Evolutionary conservation across 2,113 vertebrate genomes (phyloP).

Genomic region (Psilopogon haemacephalus): DNA sequence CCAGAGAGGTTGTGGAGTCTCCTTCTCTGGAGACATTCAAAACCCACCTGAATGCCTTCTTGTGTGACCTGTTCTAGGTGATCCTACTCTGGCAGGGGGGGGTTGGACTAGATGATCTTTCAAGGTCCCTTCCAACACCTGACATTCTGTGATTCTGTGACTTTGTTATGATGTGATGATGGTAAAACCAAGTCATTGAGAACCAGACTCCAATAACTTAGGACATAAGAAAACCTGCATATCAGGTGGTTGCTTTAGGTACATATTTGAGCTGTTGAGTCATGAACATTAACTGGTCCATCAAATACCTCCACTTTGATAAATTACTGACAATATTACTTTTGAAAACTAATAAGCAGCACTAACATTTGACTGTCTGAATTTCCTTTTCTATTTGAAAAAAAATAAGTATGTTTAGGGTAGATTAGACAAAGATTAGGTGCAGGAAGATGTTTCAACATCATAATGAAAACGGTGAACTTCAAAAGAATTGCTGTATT

Average conservation of each 20-base stretch:
- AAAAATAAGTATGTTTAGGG: conserved; percentile 8
- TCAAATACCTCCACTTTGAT: conserved; percentile 38
- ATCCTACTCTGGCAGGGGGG: too few relatives aligned
- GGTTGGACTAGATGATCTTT: too few relatives aligned
- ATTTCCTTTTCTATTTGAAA: conserved; percentile 44
- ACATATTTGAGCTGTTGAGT: conserved; percentile 33
- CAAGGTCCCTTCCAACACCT: too few relatives aligned
- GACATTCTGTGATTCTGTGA: too few relatives aligned
- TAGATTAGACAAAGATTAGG: conserved; percentile 36
- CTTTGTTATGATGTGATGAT: background rate
- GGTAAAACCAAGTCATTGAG: conserved; percentile 1
- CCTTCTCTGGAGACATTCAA: too few relatives aligned
- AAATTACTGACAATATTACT: conserved; percentile 16
- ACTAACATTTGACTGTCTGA: background rate
- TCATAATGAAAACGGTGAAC: conserved; percentile 30
- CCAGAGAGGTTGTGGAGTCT: too few relatives aligned
- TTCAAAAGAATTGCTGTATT: conserved; percentile 35
- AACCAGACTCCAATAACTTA: background rate
- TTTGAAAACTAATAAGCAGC: conserved; percentile 6
- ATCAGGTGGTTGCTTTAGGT: conserved; percentile 54
- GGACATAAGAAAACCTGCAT: conserved; percentile 29
- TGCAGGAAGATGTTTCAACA: conserved; percentile 24
- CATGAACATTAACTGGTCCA: background rate
- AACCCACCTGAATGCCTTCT: too few relatives aligned
- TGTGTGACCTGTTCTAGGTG: too few relatives aligned